phyloP scores from a whole-genome alignment of 2,888 invertebrate species.

The Villa cingulata region DNA sequence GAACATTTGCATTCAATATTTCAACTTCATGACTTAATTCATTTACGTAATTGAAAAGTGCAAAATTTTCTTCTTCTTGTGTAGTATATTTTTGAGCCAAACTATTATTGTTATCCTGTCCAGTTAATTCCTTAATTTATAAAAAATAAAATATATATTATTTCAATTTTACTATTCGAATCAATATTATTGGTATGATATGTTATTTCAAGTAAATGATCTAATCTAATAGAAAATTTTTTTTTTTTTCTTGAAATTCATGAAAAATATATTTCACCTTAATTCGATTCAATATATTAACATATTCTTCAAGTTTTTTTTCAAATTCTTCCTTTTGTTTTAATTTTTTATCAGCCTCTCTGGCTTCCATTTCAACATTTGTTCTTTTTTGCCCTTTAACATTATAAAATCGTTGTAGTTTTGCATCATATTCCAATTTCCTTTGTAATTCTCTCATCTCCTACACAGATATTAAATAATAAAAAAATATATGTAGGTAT shows the following conservation, averaged over 20 bases:
- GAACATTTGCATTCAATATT: conserved; percentile 53
- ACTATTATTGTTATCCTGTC: conserved; percentile 51
- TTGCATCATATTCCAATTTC: conserved; percentile 71
- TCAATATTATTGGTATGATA: too few relatives aligned
- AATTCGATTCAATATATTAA: conserved; percentile 63
- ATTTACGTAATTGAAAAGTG: conserved; percentile 80
- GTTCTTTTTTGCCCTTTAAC: conserved; percentile 70
- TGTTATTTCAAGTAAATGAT: too few relatives aligned
- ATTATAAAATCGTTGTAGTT: conserved; percentile 70
- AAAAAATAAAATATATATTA: too few relatives aligned
- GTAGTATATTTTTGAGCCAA: conserved; percentile 63
- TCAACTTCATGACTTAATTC: conserved; percentile 76
- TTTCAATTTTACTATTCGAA: too few relatives aligned
- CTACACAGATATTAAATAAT: too few relatives aligned
- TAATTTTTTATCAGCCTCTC: conserved; percentile 55
- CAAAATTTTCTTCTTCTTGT: conserved; percentile 83
- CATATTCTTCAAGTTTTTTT: conserved; percentile 57
- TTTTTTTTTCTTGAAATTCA: too few relatives aligned
- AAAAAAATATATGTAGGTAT: too few relatives aligned
- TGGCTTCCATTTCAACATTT: conserved; percentile 59
- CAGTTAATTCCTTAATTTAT: conserved; percentile 27
- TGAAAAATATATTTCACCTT: conserved; percentile 34
- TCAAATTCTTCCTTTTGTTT: conserved; percentile 54
- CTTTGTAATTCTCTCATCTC: conserved; percentile 82
- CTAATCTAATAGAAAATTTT: too few relatives aligned